Evolutionary conservation across 2,888 invertebrate species (phyloP).

Genomic region (Habrosyne pyritoides): DNA sequence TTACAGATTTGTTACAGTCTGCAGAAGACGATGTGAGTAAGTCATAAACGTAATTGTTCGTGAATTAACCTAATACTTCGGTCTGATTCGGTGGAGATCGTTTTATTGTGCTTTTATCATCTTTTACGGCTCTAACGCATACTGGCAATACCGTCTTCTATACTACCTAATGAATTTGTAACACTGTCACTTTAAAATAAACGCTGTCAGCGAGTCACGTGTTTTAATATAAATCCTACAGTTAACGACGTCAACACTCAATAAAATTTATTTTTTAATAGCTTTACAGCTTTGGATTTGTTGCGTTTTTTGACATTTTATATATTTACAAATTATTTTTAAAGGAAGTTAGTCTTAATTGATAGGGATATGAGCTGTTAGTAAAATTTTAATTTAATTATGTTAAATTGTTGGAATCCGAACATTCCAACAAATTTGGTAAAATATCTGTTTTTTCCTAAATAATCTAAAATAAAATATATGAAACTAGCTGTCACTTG

Average conservation of each 20-base stretch:
- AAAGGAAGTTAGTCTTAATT: background rate
- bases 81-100: conserved; percentile 26
- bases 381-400: no score
- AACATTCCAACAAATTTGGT: no score
- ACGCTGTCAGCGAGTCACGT: conserved; percentile 64
- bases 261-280: conserved; percentile 72
- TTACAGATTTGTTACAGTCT: conserved; percentile 1
- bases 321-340: background rate
- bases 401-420: no score
- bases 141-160: conserved; percentile 12
- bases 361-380: background rate
- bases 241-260: conserved; percentile 67
- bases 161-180: conserved; percentile 61
- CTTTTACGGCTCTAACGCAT: conserved; percentile 41
- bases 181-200: conserved; percentile 59
- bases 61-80: conserved; percentile 16
- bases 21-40: conserved; percentile 8
- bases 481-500: no score
- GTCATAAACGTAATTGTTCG: conserved; percentile 12
- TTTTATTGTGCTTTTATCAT: conserved; percentile 38
- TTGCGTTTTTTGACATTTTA: conserved; percentile 28
- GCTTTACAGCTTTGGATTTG: conserved; percentile 56
- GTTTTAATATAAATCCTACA: conserved; percentile 67
- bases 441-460: no score
- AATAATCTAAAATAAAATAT: no score